Conservation (phyloP, 2,113 vertebrate genomes). For the Phainopepla nitens region DNA sequence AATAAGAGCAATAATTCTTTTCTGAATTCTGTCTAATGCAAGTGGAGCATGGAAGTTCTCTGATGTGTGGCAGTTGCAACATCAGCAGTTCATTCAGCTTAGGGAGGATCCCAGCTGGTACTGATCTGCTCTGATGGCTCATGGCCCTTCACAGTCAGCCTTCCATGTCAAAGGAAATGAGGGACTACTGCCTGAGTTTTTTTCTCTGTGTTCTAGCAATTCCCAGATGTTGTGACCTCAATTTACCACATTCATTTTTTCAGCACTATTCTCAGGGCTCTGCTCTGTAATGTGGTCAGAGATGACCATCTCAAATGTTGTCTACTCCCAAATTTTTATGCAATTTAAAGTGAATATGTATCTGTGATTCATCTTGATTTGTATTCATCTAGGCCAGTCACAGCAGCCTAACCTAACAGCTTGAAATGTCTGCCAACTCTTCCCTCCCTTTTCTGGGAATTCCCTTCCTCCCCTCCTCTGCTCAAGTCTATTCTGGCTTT, state of each 20-base stretch:
- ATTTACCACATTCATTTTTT: not conserved
- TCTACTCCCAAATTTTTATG: not conserved
- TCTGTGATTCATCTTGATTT: conserved; percentile 35
- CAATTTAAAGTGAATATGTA: not conserved
- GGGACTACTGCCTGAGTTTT: not conserved
- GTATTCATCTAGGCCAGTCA: not conserved
- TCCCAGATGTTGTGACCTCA: not conserved
- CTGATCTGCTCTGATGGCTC: not conserved
- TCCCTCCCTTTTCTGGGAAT: conserved; percentile 43
- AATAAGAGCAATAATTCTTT: not conserved
- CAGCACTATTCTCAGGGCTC: not conserved
- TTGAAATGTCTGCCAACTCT: not conserved
- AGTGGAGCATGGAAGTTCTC: not conserved
- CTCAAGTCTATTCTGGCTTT: not conserved
- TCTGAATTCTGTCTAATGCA: not conserved
- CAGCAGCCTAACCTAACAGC: not conserved
- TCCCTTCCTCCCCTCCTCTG: not conserved
- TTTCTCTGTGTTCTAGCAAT: not conserved
- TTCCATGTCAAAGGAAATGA: not conserved
- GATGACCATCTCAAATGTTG: not conserved
- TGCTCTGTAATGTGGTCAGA: not conserved
- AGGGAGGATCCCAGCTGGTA: not conserved
- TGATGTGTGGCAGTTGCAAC: not conserved
- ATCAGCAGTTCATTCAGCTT: not conserved
- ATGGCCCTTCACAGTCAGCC: not conserved